Base-by-base conservation (phyloP, 2,888 invertebrate species). In the Ceraclea dissimilis region DNA sequence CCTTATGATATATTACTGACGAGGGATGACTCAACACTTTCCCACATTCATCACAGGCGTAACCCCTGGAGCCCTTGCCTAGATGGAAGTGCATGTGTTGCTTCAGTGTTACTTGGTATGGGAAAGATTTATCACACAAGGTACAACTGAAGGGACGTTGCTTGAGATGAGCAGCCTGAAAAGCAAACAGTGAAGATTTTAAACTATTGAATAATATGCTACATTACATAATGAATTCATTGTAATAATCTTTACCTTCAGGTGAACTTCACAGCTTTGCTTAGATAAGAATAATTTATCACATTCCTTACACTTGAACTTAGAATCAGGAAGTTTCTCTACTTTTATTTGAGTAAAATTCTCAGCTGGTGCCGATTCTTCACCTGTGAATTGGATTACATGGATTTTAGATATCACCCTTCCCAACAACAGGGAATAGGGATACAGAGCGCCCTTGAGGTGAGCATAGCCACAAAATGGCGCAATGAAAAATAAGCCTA, bases 1-100 rank as follows among this genome's bases (percentile, higher is more conserved):
- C 83, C 65, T 83, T 83, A 70, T 89, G 89, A 70, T 89, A 88
- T 21, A 84, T 76, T 55, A 89, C 80, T 1, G 88, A 87, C 60
- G 86, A 86, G 0, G 84, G 83, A 70, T 88, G 86, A 66, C 82
- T 83, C 54, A 88, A 76, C 16, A 82, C 75, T 73, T 85, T 85
- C 31, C 81, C 82, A 65, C 86, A 86, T 49, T 81, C 74, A 60
- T 85, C 84, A 66, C 88, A 88, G 10, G 81, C 79, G 69, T 76
- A 84, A 1, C 73, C 73, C 59, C 72, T 69, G 47, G 70, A 68
- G 19, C 66, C 69, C 64, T 77, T 73, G n/a, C 73, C 73, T 59
- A 68, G 68, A 65, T 83, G 83, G 50, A 75, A 69, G 17, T 75
- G 63, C 65, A 75, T 68, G 67, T 86, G 85, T 62, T 76, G 71